Evolutionary conservation across 2,888 invertebrate genomes (phyloP).

Genomic region (Pterobdella sp.): DNA sequence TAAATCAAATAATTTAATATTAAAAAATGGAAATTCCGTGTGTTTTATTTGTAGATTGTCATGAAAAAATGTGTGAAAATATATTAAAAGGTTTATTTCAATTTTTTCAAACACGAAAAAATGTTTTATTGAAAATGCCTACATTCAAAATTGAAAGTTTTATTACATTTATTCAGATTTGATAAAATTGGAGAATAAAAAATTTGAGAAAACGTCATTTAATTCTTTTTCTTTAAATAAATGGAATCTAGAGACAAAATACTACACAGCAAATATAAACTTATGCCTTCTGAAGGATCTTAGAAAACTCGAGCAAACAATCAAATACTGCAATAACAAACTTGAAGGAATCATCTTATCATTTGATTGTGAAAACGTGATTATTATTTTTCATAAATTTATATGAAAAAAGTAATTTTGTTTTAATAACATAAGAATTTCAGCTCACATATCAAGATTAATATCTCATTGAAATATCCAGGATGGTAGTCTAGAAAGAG

Average conservation of each 20-base stretch:
- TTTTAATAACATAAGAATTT: too few species aligned
- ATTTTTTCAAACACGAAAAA: too few species aligned
- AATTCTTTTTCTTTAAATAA: background rate
- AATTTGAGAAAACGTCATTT: background rate
- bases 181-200: background rate
- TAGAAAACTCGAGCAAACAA: slow-evolving; percentile 3
- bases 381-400: background rate
- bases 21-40: background rate
- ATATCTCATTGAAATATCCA: background rate
- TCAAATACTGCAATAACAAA: background rate
- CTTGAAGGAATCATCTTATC: background rate
- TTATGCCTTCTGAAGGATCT: background rate
- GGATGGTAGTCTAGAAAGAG: background rate
- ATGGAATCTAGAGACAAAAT: background rate
- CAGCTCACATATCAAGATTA: too few species aligned
- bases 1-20: background rate
- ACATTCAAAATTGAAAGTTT: too few species aligned
- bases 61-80: background rate
- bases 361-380: background rate
- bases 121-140: too few species aligned
- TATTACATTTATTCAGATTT: background rate
- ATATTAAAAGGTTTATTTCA: background rate
- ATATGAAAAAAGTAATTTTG: too few species aligned
- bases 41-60: background rate
- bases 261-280: slow-evolving; percentile 1